Evolutionary conservation across 1,140 invertebrate genomes (phyloP), one percentile per base, ranked within the genome.

Genomic region (Brachionus sp.): DNA sequence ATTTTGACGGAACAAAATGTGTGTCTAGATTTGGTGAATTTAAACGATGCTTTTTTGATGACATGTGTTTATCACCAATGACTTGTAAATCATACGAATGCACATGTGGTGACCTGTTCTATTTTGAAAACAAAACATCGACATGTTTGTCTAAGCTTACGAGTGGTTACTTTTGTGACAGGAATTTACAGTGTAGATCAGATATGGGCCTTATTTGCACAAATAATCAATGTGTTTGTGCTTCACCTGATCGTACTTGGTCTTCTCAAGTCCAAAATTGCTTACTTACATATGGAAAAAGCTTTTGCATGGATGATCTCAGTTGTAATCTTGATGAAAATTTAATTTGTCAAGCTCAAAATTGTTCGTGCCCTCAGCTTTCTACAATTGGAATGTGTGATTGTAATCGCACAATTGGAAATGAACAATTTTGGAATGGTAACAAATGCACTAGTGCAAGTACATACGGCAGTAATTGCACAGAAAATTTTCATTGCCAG

Each of bases 381-480:
- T 66, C 62, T 33, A 9, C 19, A 2, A 66, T 29, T 33, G 62
- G 62, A 66, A 66, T 66, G 62, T 66, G 62, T 10, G 62, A 66
- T 66, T 66, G 62, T 66, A 66, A 66, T 66, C 23, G 62, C 5
- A 66, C 62, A 7, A 1, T 33, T 13, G 62, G 25, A 13, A 66
- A 66, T 66, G 62, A 66, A 12, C 25, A 66, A n/a, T 66, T 66
- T 35, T 66, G 62, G 62, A 35, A 66, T 35, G 62, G 62, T 29
- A 66, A 35, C 10, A 3, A 66, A 66, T 66, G 62, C 33, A 16
- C 33, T 33, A 12, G 23, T 29, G 62, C 62, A 33, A 66, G 33
- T 33, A 4, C 23, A 3, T 66, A 66, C 23, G 62, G 62, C 3
- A 35, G 4, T 13, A 29, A 29, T 66, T 66, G 62, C 12, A 33